Evolutionary conservation across 2,888 invertebrate species (phyloP).

Genomic region (Micropterix aruncella): DNA sequence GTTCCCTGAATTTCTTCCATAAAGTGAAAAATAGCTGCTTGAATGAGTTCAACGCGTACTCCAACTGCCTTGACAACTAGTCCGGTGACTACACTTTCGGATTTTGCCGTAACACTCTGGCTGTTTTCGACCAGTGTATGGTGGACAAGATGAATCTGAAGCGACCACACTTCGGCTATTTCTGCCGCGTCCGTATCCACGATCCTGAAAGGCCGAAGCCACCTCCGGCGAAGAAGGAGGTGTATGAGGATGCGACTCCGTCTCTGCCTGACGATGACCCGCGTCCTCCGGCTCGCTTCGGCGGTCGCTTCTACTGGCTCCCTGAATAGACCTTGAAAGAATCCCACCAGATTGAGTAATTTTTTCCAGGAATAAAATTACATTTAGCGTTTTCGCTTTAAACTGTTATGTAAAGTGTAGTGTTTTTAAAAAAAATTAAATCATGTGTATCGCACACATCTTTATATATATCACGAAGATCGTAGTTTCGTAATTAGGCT

Average conservation of each 20-base stretch:
- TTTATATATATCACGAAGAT: too few relatives aligned
- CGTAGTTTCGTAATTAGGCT: too few relatives aligned
- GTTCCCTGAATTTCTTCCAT: conserved; percentile 63
- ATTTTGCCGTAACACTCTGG: conserved; percentile 61
- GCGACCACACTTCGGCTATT: conserved; percentile 59
- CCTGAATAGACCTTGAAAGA: too few relatives aligned
- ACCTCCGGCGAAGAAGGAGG: conserved; percentile 34
- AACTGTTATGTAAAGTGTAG: too few relatives aligned
- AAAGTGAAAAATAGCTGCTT: conserved; percentile 59
- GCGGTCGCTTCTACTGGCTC: conserved; percentile 42
- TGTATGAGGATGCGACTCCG: conserved; percentile 51
- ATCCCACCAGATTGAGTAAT: too few relatives aligned
- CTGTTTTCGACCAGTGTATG: conserved; percentile 58
- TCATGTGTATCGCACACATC: too few relatives aligned
- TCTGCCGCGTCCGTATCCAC: conserved; percentile 45
- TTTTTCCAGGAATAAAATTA: too few relatives aligned
- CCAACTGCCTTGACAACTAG: conserved; percentile 69
- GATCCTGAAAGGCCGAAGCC: conserved; percentile 49
- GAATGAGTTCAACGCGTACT: conserved; percentile 61
- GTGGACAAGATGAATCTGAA: conserved; percentile 53
- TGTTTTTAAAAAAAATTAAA: too few relatives aligned
- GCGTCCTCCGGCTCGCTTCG: conserved; percentile 45
- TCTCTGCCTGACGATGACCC: conserved; percentile 46
- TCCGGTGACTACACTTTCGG: conserved; percentile 43
- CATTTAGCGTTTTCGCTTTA: too few relatives aligned